These are phyloP conservation scores for Phalacrocorax pelagicus DNA, from an alignment of 2,113 vertebrate species.

Conservation along the genomic window DNA sequence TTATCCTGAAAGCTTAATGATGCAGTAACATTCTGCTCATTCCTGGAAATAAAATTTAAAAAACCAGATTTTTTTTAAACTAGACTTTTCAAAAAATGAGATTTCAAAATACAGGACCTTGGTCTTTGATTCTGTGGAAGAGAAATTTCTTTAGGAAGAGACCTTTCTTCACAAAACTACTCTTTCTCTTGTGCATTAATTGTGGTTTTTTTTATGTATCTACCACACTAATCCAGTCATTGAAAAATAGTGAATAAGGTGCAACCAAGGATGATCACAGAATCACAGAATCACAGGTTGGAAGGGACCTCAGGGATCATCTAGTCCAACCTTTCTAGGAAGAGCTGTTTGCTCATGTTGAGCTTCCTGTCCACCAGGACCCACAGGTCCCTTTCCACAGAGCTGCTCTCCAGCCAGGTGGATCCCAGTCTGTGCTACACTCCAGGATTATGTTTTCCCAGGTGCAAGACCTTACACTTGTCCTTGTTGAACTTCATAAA, in stretches of 20 bases:
- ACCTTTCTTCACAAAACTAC: neutral
- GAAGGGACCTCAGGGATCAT: too few relatives aligned
- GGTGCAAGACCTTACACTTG: too few relatives aligned
- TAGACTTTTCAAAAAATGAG: neutral
- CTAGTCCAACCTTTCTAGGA: too few relatives aligned
- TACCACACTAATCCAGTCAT: neutral
- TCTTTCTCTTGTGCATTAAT: neutral
- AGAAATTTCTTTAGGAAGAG: neutral
- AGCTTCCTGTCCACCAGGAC: too few relatives aligned
- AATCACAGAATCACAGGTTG: too few relatives aligned
- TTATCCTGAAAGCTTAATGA: neutral
- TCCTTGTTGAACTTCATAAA: too few relatives aligned
- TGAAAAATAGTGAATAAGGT: neutral
- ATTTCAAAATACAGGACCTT: neutral
- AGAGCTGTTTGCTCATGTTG: too few relatives aligned
- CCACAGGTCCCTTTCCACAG: too few relatives aligned
- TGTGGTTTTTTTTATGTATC: neutral
- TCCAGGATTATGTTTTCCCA: too few relatives aligned
- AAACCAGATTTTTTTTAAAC: neutral
- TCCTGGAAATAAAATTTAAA: neutral
- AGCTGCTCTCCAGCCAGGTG: too few relatives aligned
- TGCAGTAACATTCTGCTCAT: neutral
- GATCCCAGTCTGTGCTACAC: too few relatives aligned
- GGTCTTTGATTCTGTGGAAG: neutral
- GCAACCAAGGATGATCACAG: rapidly evolving